A percentile compares a stretch with the other conserved stretches of the same genome.
Evolutionary conservation across 2,888 invertebrate species (phyloP).

Genomic region (Polyommatus iphigenia): DNA sequence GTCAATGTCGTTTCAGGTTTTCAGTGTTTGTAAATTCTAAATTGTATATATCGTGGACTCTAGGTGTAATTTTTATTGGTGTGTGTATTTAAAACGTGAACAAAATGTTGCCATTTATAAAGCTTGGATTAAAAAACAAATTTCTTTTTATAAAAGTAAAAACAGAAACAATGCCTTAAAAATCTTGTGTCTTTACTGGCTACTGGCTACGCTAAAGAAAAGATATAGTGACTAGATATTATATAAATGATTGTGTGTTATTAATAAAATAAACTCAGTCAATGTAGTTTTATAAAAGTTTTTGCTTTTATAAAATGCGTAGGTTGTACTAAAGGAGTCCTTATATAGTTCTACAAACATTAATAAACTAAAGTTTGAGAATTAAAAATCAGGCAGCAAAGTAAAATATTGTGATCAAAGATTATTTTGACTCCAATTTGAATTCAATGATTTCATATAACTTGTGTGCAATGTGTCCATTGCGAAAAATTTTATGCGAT

Average conservation of each 20-base stretch:
- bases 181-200: background rate
- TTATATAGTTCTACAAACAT: too few species aligned
- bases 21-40: conserved; percentile 26
- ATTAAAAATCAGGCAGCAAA: background rate
- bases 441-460: background rate
- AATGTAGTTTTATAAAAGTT: background rate
- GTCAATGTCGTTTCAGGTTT: conserved; percentile 18
- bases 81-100: background rate
- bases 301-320: background rate
- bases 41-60: conserved; percentile 14
- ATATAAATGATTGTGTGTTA: background rate
- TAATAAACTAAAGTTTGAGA: background rate
- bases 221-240: background rate
- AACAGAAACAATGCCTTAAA: background rate
- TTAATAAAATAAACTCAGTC: background rate
- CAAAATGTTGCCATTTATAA: conserved; percentile 18
- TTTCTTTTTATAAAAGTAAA: background rate
- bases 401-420: too few species aligned
- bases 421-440: too few species aligned
- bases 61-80: conserved; percentile 8
- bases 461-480: background rate
- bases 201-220: background rate
- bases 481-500: background rate
- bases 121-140: background rate
- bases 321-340: too few species aligned